Percentiles rank a stretch among this genome's conserved stretches.
Evolutionary conservation across 2,113 vertebrate genomes (phyloP).

Genomic region (Rhinichthys klamathensis): DNA sequence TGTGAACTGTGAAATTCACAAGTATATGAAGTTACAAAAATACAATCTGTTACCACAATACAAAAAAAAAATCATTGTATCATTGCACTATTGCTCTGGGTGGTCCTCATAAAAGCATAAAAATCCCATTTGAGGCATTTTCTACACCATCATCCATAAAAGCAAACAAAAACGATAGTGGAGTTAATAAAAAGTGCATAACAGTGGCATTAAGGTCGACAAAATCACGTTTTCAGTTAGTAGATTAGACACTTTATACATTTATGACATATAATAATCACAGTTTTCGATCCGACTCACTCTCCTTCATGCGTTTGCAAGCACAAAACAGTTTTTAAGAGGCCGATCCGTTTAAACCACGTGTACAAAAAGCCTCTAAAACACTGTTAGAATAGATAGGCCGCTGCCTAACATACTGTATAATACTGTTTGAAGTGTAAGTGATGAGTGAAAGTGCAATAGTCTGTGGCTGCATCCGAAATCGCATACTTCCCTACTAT

Average conservation of each 20-base stretch:
- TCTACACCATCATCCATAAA: slow-evolving; percentile 4
- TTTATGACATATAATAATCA: slow-evolving; percentile 59
- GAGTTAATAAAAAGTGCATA: slow-evolving; percentile 80
- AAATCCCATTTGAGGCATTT: slow-evolving; percentile 39
- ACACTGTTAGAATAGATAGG: slow-evolving; percentile 23
- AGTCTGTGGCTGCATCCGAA: too few relatives aligned
- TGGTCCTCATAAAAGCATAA: slow-evolving; percentile 71
- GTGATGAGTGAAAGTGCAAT: not conserved
- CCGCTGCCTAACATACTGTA: slow-evolving; percentile 31
- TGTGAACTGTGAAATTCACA: slow-evolving; percentile 56
- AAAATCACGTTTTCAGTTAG: slow-evolving; percentile 70
- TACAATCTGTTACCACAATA: slow-evolving; percentile 75
- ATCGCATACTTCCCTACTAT: too few relatives aligned
- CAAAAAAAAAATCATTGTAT: slow-evolving; percentile 77
- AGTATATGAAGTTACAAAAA: slow-evolving; percentile 73
- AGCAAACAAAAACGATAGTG: slow-evolving; percentile 54
- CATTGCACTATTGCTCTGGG: slow-evolving; percentile 84
- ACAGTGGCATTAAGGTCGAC: slow-evolving; percentile 71
- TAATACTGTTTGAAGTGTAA: not conserved
- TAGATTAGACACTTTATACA: slow-evolving; percentile 63
- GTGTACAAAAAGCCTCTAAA: slow-evolving; percentile 50
- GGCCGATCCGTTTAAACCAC: not conserved
- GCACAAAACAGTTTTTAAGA: slow-evolving; percentile 3
- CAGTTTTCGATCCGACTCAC: slow-evolving; percentile 50
- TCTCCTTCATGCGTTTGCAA: slow-evolving; percentile 27